These are phyloP conservation scores for Centropyge bicolor DNA, from an alignment of 2,797 vertebrate species.

Conservation along the genomic window DNA sequence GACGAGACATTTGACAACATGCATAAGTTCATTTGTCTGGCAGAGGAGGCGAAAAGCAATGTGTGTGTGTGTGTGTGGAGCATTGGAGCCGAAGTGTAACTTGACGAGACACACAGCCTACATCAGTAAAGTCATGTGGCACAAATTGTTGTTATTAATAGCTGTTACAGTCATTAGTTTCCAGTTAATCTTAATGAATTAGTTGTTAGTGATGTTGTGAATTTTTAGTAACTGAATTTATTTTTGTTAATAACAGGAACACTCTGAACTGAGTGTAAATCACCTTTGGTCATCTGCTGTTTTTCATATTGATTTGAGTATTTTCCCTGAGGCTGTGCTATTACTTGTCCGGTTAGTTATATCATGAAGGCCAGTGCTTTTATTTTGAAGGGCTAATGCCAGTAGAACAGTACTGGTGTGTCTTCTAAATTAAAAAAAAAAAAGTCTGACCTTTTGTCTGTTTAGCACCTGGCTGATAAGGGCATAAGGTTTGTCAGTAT, in stretches of 20 bases:
- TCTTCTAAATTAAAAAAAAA: neutral
- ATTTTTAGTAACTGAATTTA: too few species aligned
- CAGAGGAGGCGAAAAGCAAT: neutral
- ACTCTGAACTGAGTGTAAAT: neutral
- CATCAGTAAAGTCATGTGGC: too few species aligned
- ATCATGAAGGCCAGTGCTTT: neutral
- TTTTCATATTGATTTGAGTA: neutral
- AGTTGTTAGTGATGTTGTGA: too few species aligned
- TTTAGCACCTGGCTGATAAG: neutral
- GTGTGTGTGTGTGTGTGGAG: neutral
- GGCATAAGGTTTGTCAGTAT: neutral
- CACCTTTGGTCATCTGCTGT: neutral
- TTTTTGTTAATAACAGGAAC: too few species aligned
- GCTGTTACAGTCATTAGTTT: too few species aligned
- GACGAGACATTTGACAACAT: slow-evolving; percentile 28
- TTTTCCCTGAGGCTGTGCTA: neutral
- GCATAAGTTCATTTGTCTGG: slow-evolving; percentile 2
- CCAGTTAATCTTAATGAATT: too few species aligned
- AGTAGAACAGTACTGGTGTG: neutral
- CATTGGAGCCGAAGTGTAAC: too few species aligned
- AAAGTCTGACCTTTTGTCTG: too few species aligned
- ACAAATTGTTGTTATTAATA: too few species aligned
- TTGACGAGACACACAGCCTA: too few species aligned
- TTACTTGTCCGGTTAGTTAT: neutral
- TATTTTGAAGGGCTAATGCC: neutral